Evolutionary conservation across 2,797 vertebrate genomes (phyloP).

Genomic region (Urocyon cinereoargenteus): DNA sequence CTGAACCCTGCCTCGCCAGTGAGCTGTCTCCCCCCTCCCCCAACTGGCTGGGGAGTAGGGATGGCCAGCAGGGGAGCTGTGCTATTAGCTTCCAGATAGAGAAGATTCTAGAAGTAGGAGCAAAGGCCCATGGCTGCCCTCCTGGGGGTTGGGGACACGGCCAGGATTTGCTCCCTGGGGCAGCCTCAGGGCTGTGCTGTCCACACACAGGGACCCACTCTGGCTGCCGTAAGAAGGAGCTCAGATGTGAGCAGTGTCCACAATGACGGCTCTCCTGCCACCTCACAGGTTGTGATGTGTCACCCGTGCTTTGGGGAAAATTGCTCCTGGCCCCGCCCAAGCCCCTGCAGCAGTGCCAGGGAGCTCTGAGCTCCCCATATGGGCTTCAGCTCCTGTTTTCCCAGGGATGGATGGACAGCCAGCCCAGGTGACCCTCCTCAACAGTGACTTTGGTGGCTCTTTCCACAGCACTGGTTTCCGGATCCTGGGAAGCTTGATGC

Average conservation of each 20-base stretch:
- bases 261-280: not conserved
- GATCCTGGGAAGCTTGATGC: not conserved
- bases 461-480: not conserved
- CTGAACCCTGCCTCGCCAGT: not conserved
- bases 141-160: not conserved
- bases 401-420: not conserved
- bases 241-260: rapidly evolving
- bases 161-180: not conserved
- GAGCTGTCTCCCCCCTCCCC: not conserved
- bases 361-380: not conserved
- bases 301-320: not conserved
- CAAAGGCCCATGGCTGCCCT: not conserved
- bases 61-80: not conserved
- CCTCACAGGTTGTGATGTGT: not conserved
- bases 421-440: not conserved
- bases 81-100: not conserved
- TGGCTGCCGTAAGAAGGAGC: rapidly evolving
- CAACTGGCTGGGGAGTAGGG: not conserved
- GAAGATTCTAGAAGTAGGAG: not conserved
- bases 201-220: not conserved
- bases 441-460: not conserved
- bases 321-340: not conserved
- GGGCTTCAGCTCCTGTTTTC: not conserved
- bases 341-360: not conserved
- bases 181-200: not conserved